Conservation (phyloP, 2,113 vertebrate species). For the mouse (Mus musculus) region DNA sequence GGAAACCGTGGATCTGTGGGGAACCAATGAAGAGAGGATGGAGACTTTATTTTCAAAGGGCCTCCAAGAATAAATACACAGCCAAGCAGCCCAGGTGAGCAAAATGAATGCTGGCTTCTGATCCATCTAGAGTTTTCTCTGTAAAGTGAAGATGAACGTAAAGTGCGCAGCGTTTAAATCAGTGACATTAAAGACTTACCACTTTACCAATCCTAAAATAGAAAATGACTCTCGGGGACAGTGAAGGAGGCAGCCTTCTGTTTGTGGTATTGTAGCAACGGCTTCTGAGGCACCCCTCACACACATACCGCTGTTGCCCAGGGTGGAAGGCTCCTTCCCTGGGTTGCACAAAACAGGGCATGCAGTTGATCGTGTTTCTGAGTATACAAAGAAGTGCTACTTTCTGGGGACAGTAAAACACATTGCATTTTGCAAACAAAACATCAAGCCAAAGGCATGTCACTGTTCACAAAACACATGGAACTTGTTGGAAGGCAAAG, state of each 20-base stretch:
- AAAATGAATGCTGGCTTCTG: not conserved
- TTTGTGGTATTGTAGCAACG: not conserved
- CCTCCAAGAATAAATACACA: not conserved
- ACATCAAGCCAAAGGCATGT: slow-evolving; percentile 27
- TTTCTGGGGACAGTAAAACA: not conserved
- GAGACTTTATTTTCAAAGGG: rapidly evolving
- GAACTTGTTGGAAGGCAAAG: slow-evolving; percentile 33
- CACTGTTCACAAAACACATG: not conserved
- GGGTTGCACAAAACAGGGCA: not conserved
- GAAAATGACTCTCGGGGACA: slow-evolving; percentile 54
- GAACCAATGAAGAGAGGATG: rapidly evolving
- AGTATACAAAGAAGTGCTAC: not conserved
- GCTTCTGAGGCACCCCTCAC: not conserved
- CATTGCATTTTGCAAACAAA: slow-evolving; percentile 41
- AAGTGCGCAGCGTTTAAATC: slow-evolving; percentile 1
- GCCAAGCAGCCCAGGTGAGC: not conserved
- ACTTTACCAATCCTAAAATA: slow-evolving; percentile 8
- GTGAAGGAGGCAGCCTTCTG: slow-evolving; percentile 33
- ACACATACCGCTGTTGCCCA: not conserved
- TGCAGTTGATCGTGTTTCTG: not conserved
- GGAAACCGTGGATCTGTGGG: not conserved
- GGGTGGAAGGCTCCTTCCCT: not conserved
- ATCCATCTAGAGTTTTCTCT: slow-evolving; percentile 18
- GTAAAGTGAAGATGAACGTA: slow-evolving; percentile 15
- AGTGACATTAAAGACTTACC: not conserved